Evolutionary conservation across 2,888 invertebrate species (phyloP), one percentile per base, ranked within the genome.

Genomic region (Carterocephalus palaemon): DNA sequence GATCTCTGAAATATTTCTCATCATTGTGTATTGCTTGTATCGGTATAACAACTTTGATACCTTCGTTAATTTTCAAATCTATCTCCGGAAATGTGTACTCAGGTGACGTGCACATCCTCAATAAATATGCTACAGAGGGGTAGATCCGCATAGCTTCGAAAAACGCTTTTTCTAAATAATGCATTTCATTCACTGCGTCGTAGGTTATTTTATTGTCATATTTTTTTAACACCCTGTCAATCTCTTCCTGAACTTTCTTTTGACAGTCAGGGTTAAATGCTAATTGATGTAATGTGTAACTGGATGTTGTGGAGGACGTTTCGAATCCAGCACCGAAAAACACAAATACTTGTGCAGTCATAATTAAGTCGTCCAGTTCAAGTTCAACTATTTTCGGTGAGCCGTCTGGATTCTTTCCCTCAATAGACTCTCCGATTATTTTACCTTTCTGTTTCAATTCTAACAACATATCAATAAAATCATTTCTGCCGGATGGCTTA

Each of bases 301-400:
- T 84, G 1, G 88, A 77, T 2, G 85, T 75, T 1, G 83, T 80
- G 0, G 88, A 88, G 0, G 88, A 88, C 2, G 88, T 88, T 59
- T 88, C 88, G 53, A 85, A 88, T 4, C 88, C 88, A 42, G 88
- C 88, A 9, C 76, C 85, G 31, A 86, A 85, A 52, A 85, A 85
- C 3, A 82, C 74, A 55, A 86, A 84, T 0, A 76, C 75, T 67
- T 84, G 85, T 2, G 85, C 81, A 6, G 71, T 71, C 62, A 85
- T 64, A 36, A 83, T 49, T 31, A 67, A 43, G 33, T 81, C 77
- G 45, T 64, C 72, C 42, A 83, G 49, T 61, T 81, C 77, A 34
- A 79, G 43, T 41, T 75, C 70, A 0, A 80, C 62, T 4, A 63
- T 60, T 60, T 73, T 72, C 1, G 79, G 65, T 9, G 69, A 53